These are phyloP conservation scores for Polyploca ridens DNA, from an alignment of 2,888 invertebrate species.

Conservation along the genomic window DNA sequence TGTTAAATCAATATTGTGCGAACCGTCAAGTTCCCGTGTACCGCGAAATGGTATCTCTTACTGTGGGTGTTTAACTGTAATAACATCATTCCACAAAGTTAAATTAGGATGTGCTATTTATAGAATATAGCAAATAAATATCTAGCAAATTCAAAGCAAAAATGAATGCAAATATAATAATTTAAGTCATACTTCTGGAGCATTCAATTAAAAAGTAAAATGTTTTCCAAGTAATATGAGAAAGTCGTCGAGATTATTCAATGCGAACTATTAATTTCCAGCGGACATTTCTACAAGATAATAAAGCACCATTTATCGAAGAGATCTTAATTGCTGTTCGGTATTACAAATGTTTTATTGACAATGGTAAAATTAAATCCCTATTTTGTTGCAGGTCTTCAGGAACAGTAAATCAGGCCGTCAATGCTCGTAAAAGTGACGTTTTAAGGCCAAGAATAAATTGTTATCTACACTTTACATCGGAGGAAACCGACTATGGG, in stretches of 20 bases:
- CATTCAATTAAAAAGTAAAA: too few species aligned
- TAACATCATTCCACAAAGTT: too few species aligned
- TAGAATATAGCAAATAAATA: too few species aligned
- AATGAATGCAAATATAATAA: too few species aligned
- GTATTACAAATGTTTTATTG: constrained; percentile 25
- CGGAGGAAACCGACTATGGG: constrained; percentile 42
- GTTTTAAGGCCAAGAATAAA: constrained; percentile 55
- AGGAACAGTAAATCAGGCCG: constrained; percentile 53
- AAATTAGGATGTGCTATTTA: too few species aligned
- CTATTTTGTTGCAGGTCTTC: constrained; percentile 74
- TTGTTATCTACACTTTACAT: constrained; percentile 54
- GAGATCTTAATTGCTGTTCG: constrained; percentile 29
- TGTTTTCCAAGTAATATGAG: neutral
- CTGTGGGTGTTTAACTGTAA: too few species aligned
- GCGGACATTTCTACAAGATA: neutral
- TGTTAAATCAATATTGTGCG: too few species aligned
- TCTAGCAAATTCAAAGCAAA: too few species aligned
- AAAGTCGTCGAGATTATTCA: neutral
- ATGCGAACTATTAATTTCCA: neutral
- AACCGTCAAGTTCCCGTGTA: too few species aligned
- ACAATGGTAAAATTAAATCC: constrained; percentile 52
- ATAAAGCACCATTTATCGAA: constrained; percentile 19
- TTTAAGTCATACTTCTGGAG: too few species aligned
- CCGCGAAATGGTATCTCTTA: too few species aligned
- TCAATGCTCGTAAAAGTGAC: constrained; percentile 61